Evolutionary conservation across 2,888 invertebrate genomes (phyloP).

Genomic region (Heliconius cydno): DNA sequence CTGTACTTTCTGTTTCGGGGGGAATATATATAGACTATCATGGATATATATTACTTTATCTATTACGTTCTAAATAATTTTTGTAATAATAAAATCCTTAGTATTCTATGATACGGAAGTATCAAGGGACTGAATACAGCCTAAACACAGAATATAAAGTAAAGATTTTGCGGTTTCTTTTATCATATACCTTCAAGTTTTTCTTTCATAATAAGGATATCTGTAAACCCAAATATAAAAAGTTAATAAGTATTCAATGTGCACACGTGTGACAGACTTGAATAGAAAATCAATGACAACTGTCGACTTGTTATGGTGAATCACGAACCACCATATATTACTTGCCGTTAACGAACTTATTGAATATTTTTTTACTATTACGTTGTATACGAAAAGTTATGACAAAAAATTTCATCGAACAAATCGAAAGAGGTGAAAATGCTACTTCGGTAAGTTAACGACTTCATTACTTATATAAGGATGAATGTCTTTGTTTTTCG

Average conservation of each 20-base stretch:
- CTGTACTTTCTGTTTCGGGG: background rate
- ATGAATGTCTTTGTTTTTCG: constrained; percentile 6
- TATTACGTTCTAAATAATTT: background rate
- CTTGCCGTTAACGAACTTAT: background rate
- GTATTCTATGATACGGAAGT: background rate
- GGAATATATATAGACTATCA: no score
- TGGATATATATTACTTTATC: no score
- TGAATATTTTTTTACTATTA: constrained; percentile 5
- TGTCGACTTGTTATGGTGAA: constrained; percentile 7
- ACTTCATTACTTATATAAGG: background rate
- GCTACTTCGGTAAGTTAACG: background rate
- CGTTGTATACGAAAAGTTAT: background rate
- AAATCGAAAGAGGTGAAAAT: background rate
- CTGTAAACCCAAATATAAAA: background rate
- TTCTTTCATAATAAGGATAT: background rate
- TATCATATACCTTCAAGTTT: background rate
- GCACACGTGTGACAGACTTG: constrained; percentile 2
- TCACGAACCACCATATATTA: constrained; percentile 13
- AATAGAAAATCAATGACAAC: constrained; percentile 18
- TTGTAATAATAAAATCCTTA: background rate
- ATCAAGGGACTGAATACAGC: background rate
- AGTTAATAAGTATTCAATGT: constrained; percentile 7
- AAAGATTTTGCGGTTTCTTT: background rate
- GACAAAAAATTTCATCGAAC: background rate
- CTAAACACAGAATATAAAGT: background rate